Base-by-base conservation (phyloP, 2,797 vertebrate species). In the Sebastes kiyomatsui region DNA sequence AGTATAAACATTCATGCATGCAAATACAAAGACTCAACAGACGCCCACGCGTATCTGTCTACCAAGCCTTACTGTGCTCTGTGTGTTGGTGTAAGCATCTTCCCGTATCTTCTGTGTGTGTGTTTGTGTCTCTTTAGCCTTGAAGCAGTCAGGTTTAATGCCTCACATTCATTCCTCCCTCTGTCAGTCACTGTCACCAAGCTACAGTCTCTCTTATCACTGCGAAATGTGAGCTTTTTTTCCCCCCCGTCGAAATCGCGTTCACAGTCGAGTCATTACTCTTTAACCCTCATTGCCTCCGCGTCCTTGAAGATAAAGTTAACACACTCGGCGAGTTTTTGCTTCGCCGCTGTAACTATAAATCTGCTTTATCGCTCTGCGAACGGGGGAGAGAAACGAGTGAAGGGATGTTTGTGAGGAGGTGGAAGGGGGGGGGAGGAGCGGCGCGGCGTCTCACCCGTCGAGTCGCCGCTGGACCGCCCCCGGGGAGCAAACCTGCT, bases 251-350 rank as follows among this genome's bases (percentile, higher is more conserved):
- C 68, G 61, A 84, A 92, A 91, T 89, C 89, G 77, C 84, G 76
- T 82, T 91, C 81, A 64, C 88, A 72, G 71, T 64, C 22, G 30
- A 90, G 81, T 90, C 91, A 92, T 95, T 92, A 87, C 89, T 94
- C 90, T 88, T 81, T 74, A 76, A 81, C 87, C 84, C 80, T 86
- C 79, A 82, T 87, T 90, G 89, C 79, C 81, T 85, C 68, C 76
- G 35, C 54, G 81, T 91, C 93, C 92, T 94, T 92, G 87, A 90
- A 95, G 92, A 95, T 94, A 95, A 95, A 95, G 91, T 90, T 94
- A 94, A 93, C 93, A 91, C 79, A 86, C 90, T 92, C 81, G 35
- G 85, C 22, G 82, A 92, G 90, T 95, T 94, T 92, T 94, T 92
- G 90, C 89, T 90, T 90, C 89, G 75, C 85, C 16, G 38, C 81